Conservation (phyloP, 2,888 invertebrate genomes). For the Osmoderma eremita region DNA sequence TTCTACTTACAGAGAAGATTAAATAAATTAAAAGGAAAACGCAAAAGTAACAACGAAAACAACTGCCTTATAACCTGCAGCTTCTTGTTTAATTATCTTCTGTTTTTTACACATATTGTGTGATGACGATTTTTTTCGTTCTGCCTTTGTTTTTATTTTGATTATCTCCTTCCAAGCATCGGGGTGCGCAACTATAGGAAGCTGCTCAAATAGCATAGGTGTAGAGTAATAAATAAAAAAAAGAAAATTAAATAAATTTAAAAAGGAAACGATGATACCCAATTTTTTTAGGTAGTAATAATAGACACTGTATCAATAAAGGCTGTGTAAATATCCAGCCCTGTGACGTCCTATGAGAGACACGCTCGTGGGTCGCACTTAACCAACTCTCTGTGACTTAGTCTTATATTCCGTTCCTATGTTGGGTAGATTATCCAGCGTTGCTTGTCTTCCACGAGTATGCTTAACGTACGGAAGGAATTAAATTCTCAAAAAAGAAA, state of each 20-base stretch:
- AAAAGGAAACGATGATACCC: conserved; percentile 17
- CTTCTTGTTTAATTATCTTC: conserved; percentile 61
- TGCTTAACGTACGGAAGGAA: conserved; percentile 55
- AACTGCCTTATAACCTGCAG: conserved; percentile 61
- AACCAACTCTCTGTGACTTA: conserved; percentile 51
- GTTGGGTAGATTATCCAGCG: conserved; percentile 64
- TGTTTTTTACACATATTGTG: conserved; percentile 55
- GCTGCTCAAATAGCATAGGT: conserved; percentile 61
- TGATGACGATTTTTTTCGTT: conserved; percentile 59
- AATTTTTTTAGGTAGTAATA: conserved; percentile 39
- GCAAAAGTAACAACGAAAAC: conserved; percentile 52
- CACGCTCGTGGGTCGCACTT: conserved; percentile 47
- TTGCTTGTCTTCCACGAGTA: conserved; percentile 64
- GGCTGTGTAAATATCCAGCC: conserved; percentile 54
- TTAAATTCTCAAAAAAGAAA: conserved; percentile 34
- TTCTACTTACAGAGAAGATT: conserved; percentile 4
- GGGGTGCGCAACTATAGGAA: conserved; percentile 56
- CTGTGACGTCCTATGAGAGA: conserved; percentile 47
- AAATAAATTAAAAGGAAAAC: conserved; percentile 3
- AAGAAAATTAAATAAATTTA: conserved; percentile 22
- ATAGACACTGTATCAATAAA: conserved; percentile 48
- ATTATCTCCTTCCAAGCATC: conserved; percentile 43
- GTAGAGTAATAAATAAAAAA: conserved; percentile 49
- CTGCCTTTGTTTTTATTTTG: conserved; percentile 47
- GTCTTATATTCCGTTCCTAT: conserved; percentile 63